phyloP scores from a whole-genome alignment of 2,113 vertebrate genomes.

The Callorhinus ursinus region DNA sequence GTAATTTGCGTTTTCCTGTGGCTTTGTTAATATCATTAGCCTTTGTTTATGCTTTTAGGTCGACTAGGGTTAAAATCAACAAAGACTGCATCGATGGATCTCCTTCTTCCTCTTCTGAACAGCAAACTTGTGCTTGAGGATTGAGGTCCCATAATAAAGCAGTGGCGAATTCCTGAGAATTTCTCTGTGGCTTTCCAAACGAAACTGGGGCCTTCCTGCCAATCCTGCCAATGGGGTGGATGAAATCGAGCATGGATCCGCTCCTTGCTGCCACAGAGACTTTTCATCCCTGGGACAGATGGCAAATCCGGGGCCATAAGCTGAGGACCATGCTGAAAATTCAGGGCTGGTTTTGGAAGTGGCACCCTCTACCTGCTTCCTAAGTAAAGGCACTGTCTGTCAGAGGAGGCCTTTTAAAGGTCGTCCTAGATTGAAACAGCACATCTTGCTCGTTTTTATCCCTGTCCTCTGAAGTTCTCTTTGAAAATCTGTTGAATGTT shows the following conservation, averaged over 20 bases:
- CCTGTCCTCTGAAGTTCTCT: constrained; percentile 47
- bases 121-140: neutral
- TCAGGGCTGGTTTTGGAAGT: constrained; percentile 12
- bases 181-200: neutral
- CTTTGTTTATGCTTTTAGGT: neutral
- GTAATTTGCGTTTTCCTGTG: neutral
- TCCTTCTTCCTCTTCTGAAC: neutral
- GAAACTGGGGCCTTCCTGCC: neutral
- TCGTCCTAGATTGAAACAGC: neutral
- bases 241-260: neutral
- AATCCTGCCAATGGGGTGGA: neutral
- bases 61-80: neutral
- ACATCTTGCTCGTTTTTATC: constrained; percentile 38
- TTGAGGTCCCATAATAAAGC: neutral
- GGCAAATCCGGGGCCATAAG: neutral
- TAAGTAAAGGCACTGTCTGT: neutral
- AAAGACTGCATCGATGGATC: neutral
- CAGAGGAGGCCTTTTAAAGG: neutral
- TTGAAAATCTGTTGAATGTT: constrained; percentile 55
- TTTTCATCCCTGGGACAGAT: neutral
- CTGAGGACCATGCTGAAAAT: neutral
- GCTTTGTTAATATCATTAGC: neutral
- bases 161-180: neutral
- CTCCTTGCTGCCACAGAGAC: neutral
- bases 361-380: neutral